Base-by-base conservation (phyloP, 2,113 vertebrate species). In the Onychostoma macrolepis region DNA sequence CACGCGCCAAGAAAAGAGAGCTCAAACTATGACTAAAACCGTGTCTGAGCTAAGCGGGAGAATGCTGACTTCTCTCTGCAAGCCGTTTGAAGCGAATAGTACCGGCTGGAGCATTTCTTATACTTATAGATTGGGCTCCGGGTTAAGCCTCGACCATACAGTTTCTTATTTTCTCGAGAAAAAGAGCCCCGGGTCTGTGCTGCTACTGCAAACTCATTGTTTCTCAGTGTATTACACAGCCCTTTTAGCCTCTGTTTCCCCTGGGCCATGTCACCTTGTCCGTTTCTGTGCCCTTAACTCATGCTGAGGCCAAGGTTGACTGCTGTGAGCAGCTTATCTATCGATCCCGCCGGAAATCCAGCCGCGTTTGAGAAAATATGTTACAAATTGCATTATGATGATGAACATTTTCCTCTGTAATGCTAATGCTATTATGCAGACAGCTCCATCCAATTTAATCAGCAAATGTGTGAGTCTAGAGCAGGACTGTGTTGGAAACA, bases 391-490 rank as follows among this genome's bases (percentile, higher is more conserved):
- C 69, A 88, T 89, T 89, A 87, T 56, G 84, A 92, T 87, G 84
- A 88, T 87, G 88, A 87, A 88, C 88, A 89, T 92, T 92, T 90
- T 83, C 89, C 84, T 87, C 84, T 50, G 76, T 86, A 85, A 89
- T 87, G 82, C 86, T 90, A 86, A 90, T 90, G 30, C 75, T 88
- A 85, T 90, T 91, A 91, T 36, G 65, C 78, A 77, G 84, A 86
- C 85, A 87, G 87, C 85, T 85, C 82, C 85, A 87, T 89, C 86
- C 86, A 41, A 89, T 86, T 83, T 80, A 87, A 88, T 90, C 81
- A 87, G 87, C 21, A 48, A 15, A 75, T 63, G 48, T 15, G 53
- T 78, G 38, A 61, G 83, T 65, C 82, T 75, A 71, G 26, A 82
- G 82, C 30, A 58, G 80, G 72, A 77, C 26, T 61, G 48, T 12